These are phyloP conservation scores for Hydrotaea cyrtoneurina DNA, from an alignment of 2,888 invertebrate species.

Conservation along the genomic window DNA sequence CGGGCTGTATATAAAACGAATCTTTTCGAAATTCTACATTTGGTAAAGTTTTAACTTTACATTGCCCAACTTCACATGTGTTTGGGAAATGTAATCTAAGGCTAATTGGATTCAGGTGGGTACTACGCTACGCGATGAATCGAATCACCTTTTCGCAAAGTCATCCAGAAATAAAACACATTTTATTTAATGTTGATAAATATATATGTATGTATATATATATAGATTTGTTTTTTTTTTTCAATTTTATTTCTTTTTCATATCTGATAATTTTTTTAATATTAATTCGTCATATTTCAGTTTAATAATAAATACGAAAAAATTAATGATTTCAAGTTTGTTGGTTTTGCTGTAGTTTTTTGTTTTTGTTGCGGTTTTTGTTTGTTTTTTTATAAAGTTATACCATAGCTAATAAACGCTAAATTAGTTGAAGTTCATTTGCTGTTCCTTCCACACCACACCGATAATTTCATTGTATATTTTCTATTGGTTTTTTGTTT, in stretches of 20 bases:
- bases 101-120: too few species aligned
- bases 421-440: constrained; percentile 42
- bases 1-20: too few species aligned
- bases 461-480: not conserved
- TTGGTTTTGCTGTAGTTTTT: not conserved
- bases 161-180: not conserved
- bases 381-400: constrained; percentile 49
- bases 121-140: too few species aligned
- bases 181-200: constrained; percentile 47
- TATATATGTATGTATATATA: constrained; percentile 41
- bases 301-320: constrained; percentile 54
- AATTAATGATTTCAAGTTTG: constrained; percentile 31
- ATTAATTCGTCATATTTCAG: constrained; percentile 38
- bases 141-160: too few species aligned
- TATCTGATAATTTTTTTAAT: constrained; percentile 44
- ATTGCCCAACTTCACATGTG: too few species aligned
- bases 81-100: too few species aligned
- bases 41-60: too few species aligned
- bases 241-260: constrained; percentile 44
- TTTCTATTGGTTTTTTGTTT: not conserved
- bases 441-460: not conserved
- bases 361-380: not conserved
- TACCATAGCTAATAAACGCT: constrained; percentile 57
- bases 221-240: constrained; percentile 51
- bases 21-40: too few species aligned